Evolutionary conservation across 2,797 vertebrate genomes (phyloP).

Genomic region (Graptemys geographica): DNA sequence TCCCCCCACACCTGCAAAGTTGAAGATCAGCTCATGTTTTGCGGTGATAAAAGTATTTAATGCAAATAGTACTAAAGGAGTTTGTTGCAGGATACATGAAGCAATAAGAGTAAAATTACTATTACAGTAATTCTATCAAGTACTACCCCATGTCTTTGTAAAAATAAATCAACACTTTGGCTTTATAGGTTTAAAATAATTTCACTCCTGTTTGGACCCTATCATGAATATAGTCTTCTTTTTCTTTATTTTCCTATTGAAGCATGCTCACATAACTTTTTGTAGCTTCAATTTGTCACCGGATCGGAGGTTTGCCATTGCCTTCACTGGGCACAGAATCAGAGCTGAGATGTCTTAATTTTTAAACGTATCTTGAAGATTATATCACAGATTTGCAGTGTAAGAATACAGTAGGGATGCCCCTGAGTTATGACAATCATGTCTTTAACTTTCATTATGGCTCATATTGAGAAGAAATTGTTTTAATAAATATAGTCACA

Average conservation of each 20-base stretch:
- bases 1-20: accelerated
- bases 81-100: slow-evolving; percentile 2
- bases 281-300: background rate
- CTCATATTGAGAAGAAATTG: background rate
- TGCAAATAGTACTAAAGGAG: background rate
- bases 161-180: slow-evolving; percentile 34
- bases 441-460: slow-evolving; percentile 13
- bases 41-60: background rate
- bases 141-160: slow-evolving; percentile 1
- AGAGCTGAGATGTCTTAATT: slow-evolving; percentile 33
- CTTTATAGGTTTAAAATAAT: slow-evolving; percentile 29
- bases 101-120: slow-evolving; percentile 22
- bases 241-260: background rate
- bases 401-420: slow-evolving; percentile 18
- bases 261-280: background rate
- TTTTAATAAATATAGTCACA: slow-evolving; percentile 10
- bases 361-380: background rate
- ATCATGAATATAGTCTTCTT: background rate
- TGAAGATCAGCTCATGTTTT: slow-evolving; percentile 50
- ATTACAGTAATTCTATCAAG: slow-evolving; percentile 11
- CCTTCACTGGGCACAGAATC: slow-evolving; percentile 36
- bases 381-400: background rate
- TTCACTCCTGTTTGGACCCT: background rate
- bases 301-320: background rate
- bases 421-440: background rate